Evolutionary conservation across 2,888 invertebrate genomes (phyloP).

Genomic region (Hypselothyrea guttata): DNA sequence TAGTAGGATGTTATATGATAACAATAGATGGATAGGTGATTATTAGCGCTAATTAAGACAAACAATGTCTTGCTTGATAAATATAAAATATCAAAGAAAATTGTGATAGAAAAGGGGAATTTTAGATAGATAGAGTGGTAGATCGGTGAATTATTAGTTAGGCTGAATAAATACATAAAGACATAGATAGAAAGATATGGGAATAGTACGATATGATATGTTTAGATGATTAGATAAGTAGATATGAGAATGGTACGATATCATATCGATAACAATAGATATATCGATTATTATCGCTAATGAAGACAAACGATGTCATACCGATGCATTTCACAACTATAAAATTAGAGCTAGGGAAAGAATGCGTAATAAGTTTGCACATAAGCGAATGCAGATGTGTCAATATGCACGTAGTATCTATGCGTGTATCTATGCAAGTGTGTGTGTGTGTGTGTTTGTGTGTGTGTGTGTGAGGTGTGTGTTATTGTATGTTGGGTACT

Average conservation of each 20-base stretch:
- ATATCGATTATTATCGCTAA: not conserved
- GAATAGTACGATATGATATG: not conserved
- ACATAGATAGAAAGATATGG: not conserved
- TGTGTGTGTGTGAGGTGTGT: not conserved
- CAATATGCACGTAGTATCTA: not conserved
- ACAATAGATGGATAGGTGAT: not conserved
- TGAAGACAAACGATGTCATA: too few species aligned
- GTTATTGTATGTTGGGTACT: constrained; percentile 8
- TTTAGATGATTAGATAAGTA: not conserved
- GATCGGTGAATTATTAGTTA: too few species aligned
- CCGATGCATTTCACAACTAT: too few species aligned
- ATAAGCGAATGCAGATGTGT: too few species aligned
- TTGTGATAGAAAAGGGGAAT: too few species aligned
- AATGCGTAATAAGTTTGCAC: too few species aligned
- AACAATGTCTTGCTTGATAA: too few species aligned
- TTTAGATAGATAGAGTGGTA: not conserved
- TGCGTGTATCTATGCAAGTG: constrained; percentile 7
- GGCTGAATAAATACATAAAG: too few species aligned
- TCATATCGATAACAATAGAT: not conserved
- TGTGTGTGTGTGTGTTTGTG: not conserved
- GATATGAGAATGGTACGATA: not conserved
- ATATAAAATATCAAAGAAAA: too few species aligned
- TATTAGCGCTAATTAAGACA: too few species aligned
- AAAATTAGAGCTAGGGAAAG: not conserved
- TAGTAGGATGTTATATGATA: not conserved